Base-by-base conservation (phyloP, 2,113 vertebrate genomes). In the Passer domesticus region DNA sequence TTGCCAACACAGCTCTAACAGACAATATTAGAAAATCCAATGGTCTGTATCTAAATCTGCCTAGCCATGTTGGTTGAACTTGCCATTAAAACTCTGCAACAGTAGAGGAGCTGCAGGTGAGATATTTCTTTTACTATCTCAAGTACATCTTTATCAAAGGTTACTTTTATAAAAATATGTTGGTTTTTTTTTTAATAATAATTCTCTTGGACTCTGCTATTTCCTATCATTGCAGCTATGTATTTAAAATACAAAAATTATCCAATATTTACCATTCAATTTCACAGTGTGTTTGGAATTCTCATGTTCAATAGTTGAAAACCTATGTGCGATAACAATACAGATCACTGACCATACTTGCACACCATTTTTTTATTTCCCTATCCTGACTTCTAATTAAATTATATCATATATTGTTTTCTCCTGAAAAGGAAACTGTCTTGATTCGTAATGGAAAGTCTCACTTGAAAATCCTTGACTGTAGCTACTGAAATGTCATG, bases 1-100 rank as follows among this genome's bases (percentile, higher is more conserved):
- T 93, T 92, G 85, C 75, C 74, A 95, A 88, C 66, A 92, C 25
- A 88, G 37, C 31, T 85, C 22, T 87, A 80, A 37, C 22, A 93
- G 30, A 37, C 13, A 79, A 81, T 46, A 56, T 58, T 50, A 95
- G 31, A 86, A 92, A 94, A 87, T 63, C 33, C 67, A 67, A 7
- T 9, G n/a, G 19, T 87, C 16, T 21, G 21, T 21, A 84, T 22
- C 17, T 83, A 63, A 70, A 82, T 59, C 20, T 92, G 68, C n/a
- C 24, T 24, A 52, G 37, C 23, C 53, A 50, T 52, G 33, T 55
- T 66, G 12, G 24, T 79, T 80, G 90, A 91, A 64, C 22, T 75
- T 69, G 33, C 10, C 18, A 41, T 88, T 73, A 67, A 82, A 93
- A 74, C 17, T 28, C n/a, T 27, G 25, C n/a, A 78, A 21, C 0